Evolutionary conservation across 2,113 vertebrate species (phyloP), one percentile per base, ranked within the genome.

Genomic region (Stigmatopora nigra): DNA sequence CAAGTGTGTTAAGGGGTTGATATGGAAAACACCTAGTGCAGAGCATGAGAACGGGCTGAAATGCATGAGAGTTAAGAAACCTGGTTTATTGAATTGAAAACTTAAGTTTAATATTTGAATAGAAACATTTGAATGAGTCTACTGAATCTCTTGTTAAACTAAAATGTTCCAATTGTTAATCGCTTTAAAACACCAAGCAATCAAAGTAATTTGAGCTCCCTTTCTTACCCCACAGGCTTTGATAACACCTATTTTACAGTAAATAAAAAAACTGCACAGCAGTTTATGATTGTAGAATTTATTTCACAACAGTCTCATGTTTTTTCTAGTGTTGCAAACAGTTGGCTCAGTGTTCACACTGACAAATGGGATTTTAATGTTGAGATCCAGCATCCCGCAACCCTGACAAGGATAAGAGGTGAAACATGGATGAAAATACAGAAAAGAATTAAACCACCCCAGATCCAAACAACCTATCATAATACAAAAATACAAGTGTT

Each of bases 391-490:
- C 38, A 41, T 10, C 38, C 38, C 38, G 38, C 38, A 10, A 41
- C 38, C 38, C 38, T 41, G 38, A 41, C 38, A 41, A 10, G 2
- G 38, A 41, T 41, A 41, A 41, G 38, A 7, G 38, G 38, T 49
- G 57, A 48, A 44, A 35, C 59, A 48, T 68, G 70, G 69, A 63
- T 73, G 48, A 71, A 81, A 72, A 56, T 70, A 19, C 69, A 59
- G 78, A 22, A 67, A 15, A 20, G 47, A 65, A 19, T n/a, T 36
- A 71, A 64, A n/a, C 60, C 31, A 12, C 67, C 55, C 61, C 41
- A 64, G 38, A 41, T 19, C 67, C 22, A 58, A 15, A 64, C 4
- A 7, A 19, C 49, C 7, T 15, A 44, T 0, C 3, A 46, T 12
- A 46, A 25, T 22, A 47, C 8, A 10, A 53, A 62, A 61, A 36